phyloP scores from a whole-genome alignment of 2,113 vertebrate genomes.

The Eublepharis macularius region DNA sequence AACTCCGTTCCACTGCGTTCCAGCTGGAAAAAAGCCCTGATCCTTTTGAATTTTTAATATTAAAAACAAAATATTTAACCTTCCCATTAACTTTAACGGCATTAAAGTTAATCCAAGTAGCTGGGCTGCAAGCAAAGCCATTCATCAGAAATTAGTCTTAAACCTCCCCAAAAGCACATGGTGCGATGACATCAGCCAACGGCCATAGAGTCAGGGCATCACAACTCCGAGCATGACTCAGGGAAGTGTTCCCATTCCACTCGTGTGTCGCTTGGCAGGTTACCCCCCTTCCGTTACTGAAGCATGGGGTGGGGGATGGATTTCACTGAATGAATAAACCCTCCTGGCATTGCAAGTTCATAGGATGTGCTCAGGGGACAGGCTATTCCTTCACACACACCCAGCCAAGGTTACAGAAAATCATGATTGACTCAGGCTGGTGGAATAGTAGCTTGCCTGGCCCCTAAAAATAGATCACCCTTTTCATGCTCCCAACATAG shows the following conservation, averaged over 20 bases:
- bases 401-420: conserved; percentile 41
- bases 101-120: not conserved
- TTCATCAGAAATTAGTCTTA: not conserved
- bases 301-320: not conserved
- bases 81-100: not conserved
- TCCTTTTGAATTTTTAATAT: too few species aligned
- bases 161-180: not conserved
- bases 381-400: conserved; percentile 14
- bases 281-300: accelerated
- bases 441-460: conserved; percentile 64
- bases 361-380: conserved; percentile 30
- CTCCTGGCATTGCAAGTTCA: conserved; percentile 42
- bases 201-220: not conserved
- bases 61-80: too few species aligned
- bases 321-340: conserved; percentile 49
- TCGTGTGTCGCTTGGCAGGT: not conserved
- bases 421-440: conserved; percentile 84
- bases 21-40: too few species aligned
- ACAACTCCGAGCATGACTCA: conserved; percentile 44
- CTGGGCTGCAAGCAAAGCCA: accelerated
- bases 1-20: too few species aligned
- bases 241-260: conserved; percentile 14
- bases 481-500: conserved; percentile 87
- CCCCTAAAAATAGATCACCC: conserved; percentile 73
- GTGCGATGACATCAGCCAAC: not conserved